Base-by-base conservation (phyloP, 1,140 invertebrate genomes). In the Grapholita molesta region DNA sequence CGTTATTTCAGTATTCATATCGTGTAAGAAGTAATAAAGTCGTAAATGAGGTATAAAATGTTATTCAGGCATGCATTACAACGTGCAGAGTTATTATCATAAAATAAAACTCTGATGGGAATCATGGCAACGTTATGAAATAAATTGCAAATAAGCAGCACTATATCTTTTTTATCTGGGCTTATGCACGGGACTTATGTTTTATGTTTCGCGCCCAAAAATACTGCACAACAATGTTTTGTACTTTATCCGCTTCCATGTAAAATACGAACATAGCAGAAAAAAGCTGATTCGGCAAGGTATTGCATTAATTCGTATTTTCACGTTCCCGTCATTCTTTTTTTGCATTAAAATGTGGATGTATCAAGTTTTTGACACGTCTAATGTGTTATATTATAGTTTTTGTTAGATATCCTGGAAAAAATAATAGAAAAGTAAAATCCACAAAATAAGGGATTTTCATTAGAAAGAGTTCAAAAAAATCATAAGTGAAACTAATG, bases 151-250 rank as follows among this genome's bases (percentile, higher is more conserved):
- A 61, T 30, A 61, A 30, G 55, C 55, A 61, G 24, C n/a, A 61
- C 55, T 61, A 61, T 61, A 9, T 61, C 55, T 61, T 61, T 61
- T 61, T 61, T 61, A 30, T 30, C 55, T 57, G 53, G n/a, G 53
- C 55, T 61, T 30, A 30, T 61, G 25, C n/a, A 30, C 7, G 5
- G 25, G 25, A 28, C 55, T 32, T 61, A 61, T 61, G 55, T 61
- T 61, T 61, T 61, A 61, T 61, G 28, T 61, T 61, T 28, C 55
- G 18, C 55, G 7, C 24, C 55, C 53, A 57, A 61, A 61, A 61
- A 9, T 18, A 61, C 28, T 32, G 55, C 55, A 61, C 8, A 61
- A 15, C 53, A 57, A 28, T 21, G 5, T 61, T 48, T 48, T 28
- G 32, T 28, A 32, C 25, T 61, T 61, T 30, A 61, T 61, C 25